Conservation (phyloP, 2,888 invertebrate genomes). For the Toxonevra muliebris region DNA sequence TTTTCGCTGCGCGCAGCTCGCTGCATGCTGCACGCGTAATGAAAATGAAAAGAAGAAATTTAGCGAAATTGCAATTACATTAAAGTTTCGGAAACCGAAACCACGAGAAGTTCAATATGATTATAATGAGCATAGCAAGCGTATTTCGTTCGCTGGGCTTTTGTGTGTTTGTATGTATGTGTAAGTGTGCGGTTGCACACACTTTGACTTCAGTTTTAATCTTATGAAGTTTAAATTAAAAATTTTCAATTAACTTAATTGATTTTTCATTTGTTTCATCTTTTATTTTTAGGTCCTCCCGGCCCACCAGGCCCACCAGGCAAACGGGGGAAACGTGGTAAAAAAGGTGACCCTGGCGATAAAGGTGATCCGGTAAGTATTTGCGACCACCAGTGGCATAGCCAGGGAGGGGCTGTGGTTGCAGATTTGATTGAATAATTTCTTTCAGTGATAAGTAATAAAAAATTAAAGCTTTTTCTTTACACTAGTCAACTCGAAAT, state of each 20-base stretch:
- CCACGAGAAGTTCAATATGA: conserved; percentile 46
- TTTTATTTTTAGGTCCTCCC: conserved; percentile 63
- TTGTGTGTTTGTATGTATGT: background rate
- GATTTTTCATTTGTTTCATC: background rate
- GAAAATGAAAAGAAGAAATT: conserved; percentile 26
- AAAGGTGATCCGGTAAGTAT: conserved; percentile 80
- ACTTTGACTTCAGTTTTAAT: conserved; percentile 22
- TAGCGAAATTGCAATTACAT: conserved; percentile 33
- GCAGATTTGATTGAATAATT: too few species aligned
- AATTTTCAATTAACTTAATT: conserved; percentile 2
- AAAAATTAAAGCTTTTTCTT: too few species aligned
- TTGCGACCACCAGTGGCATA: background rate
- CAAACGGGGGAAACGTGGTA: conserved; percentile 88
- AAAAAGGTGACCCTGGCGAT: conserved; percentile 87
- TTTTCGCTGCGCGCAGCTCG: background rate
- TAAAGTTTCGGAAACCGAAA: conserved; percentile 27
- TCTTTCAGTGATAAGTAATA: too few species aligned
- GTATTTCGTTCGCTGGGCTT: background rate
- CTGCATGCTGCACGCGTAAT: conserved; percentile 8
- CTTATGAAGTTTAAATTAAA: conserved; percentile 29
- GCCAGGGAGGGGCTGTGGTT: too few species aligned
- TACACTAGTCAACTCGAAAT: too few species aligned
- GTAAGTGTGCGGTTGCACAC: background rate
- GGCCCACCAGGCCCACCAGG: conserved; percentile 87
- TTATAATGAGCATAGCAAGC: conserved; percentile 47